phyloP scores from a whole-genome alignment of 2,797 vertebrate genomes.

The Falco naumanni region DNA sequence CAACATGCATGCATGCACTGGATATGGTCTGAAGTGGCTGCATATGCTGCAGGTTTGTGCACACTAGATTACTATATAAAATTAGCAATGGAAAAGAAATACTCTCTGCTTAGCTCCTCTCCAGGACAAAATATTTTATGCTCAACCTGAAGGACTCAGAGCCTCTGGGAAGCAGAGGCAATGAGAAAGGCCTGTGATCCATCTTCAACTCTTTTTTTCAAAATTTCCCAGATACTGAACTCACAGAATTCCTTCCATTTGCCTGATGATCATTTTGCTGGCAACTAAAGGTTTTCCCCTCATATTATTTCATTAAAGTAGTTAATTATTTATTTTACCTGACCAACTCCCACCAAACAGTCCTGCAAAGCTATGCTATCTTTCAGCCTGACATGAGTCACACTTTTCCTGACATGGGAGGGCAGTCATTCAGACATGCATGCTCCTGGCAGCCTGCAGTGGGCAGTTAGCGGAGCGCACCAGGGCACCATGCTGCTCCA shows the following conservation, averaged over 20 bases:
- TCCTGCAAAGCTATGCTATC: neutral
- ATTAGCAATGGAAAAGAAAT: neutral
- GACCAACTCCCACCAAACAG: rapidly evolving
- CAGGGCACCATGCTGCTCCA: neutral
- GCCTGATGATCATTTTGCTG: neutral
- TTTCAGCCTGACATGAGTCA: neutral
- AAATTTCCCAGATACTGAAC: neutral
- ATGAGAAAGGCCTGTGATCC: neutral
- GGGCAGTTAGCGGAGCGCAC: too few species aligned
- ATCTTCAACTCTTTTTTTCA: neutral
- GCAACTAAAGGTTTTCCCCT: neutral
- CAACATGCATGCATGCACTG: rapidly evolving
- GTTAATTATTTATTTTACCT: neutral
- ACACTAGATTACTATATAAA: neutral
- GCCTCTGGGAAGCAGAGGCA: neutral
- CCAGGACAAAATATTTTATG: neutral
- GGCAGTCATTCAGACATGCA: rapidly evolving
- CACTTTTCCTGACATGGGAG: rapidly evolving
- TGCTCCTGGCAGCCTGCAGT: rapidly evolving
- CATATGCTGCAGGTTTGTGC: neutral
- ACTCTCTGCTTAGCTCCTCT: neutral
- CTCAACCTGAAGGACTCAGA: neutral
- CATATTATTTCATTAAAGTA: neutral
- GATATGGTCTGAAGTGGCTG: neutral
- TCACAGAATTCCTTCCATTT: neutral